Base-by-base conservation (phyloP, 2,888 invertebrate genomes). In the Clostera curtula region DNA sequence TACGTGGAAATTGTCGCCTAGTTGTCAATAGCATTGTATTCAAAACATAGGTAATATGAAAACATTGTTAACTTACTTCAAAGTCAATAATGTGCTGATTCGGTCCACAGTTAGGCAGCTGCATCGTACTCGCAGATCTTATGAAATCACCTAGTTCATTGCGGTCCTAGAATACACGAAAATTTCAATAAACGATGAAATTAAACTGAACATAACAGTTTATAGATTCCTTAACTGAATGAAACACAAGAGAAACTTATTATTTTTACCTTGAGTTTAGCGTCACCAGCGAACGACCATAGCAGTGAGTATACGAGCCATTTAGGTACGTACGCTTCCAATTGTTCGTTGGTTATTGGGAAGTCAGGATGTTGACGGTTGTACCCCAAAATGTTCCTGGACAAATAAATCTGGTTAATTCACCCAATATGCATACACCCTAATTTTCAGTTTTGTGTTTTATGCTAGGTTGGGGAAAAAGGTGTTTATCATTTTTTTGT, bases 261-360 rank as follows among this genome's bases (percentile, higher is more conserved):
- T n/a, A n/a, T 10, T 14, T 6, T 74, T 36, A 95, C 93, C 86
- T 97, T 98, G 22, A 99, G 87, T 72, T 97, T 97, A 19, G 98
- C 97, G 75, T 99, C 99, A 14, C 99, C 99, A 37, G 97, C 93
- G 59, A 99, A 97, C 30, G 98, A 96, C 99, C 99, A 99, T 4
- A 99, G 83, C 19, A 98, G 77, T 0, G 96, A 93, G 65, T 97
- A 97, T 0, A 99, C 89, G 34, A 99, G 86, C 67, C 95, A 93
- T 63, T 97, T 97, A 1, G 96, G 94, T 46, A 98, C 93, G 66
- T 96, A 99, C 4, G 92, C 90, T 62, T 98, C 98, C 38, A 98
- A 68, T 55, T 96, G 94, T 53, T 99, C 98, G 36, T 89, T 88
- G 11, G 95, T 90, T 57, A 99, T 87, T 0, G 97, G 98, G 80